A percentile compares a stretch with the other conserved stretches of the same genome.
These are phyloP conservation scores for Diglossa cyanea DNA, from an alignment of 2,797 vertebrate genomes.

Conservation along the genomic window DNA sequence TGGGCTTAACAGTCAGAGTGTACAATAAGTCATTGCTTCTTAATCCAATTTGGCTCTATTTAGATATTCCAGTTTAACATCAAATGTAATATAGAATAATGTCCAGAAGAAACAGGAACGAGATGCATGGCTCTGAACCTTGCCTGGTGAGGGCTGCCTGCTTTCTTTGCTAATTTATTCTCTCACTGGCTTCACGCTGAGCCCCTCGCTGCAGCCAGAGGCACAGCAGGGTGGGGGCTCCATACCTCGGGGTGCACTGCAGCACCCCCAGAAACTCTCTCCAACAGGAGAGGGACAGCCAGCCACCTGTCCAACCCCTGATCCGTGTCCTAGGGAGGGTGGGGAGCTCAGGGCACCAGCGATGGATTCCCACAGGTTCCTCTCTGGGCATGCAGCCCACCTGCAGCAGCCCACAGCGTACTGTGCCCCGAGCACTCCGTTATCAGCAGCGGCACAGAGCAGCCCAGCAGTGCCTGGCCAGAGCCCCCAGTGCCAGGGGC, in stretches of 20 bases:
- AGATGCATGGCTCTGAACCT: neutral
- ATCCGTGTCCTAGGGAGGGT: fast-evolving
- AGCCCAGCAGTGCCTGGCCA: neutral
- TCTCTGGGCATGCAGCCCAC: neutral
- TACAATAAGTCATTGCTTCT: slow-evolving; percentile 42
- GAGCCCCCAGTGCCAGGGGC: neutral
- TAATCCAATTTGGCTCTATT: slow-evolving; percentile 47
- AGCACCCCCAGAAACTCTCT: neutral
- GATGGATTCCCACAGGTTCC: no score
- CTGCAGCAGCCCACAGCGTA: neutral
- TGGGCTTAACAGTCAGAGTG: slow-evolving; percentile 17
- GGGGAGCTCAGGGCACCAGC: neutral
- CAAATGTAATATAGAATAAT: slow-evolving; percentile 20
- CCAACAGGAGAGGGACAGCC: fast-evolving
- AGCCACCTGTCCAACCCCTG: fast-evolving
- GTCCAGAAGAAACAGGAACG: slow-evolving; percentile 6
- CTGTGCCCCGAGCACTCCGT: fast-evolving
- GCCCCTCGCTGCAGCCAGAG: fast-evolving
- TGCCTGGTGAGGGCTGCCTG: neutral
- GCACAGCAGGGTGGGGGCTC: neutral
- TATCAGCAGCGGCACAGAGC: neutral
- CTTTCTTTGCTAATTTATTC: neutral
- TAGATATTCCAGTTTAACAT: slow-evolving; percentile 50
- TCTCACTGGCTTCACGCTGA: neutral
- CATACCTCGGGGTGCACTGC: neutral